Evolutionary conservation across 1,140 invertebrate species (phyloP).

Genomic region (Ptiloglossa arizonensis): DNA sequence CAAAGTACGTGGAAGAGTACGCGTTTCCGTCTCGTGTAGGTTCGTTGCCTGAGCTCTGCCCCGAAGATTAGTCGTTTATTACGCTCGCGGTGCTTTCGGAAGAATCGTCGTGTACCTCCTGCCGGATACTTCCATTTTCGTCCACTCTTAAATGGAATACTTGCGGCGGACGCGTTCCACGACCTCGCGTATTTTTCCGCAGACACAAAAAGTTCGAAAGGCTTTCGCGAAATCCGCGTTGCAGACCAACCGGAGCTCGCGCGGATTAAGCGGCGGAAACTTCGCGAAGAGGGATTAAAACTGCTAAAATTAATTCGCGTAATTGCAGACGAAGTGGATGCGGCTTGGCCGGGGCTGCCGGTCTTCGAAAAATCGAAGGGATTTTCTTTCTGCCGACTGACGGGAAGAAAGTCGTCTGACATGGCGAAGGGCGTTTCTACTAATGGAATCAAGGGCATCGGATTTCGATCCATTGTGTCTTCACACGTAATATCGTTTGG

Average conservation of each 20-base stretch:
- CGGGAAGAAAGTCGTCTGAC: not conserved
- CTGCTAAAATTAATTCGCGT: constrained; percentile 75
- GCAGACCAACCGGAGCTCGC: constrained; percentile 40
- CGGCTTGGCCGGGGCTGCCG: constrained; percentile 28
- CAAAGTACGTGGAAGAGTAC: too few species aligned
- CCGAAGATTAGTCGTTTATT: not conserved
- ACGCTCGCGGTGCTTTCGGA: not conserved
- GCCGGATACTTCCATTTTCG: constrained; percentile 31
- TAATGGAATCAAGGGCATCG: too few species aligned
- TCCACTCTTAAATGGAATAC: constrained; percentile 28
- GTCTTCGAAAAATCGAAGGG: constrained; percentile 2
- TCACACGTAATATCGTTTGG: too few species aligned
- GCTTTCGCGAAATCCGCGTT: constrained; percentile 50
- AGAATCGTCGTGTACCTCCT: constrained; percentile 13
- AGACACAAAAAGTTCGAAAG: constrained; percentile 65
- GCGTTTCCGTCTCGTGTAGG: too few species aligned
- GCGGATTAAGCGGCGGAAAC: constrained; percentile 65
- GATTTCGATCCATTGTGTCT: too few species aligned
- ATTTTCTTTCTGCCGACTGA: constrained; percentile 20
- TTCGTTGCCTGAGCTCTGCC: too few species aligned
- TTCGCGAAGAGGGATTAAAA: constrained; percentile 71
- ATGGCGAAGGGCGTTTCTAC: too few species aligned
- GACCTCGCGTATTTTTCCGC: constrained; percentile 45
- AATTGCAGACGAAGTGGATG: constrained; percentile 69
- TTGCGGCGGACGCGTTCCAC: constrained; percentile 49